A percentile compares a stretch with the other conserved stretches of the same genome.
phyloP scores from a whole-genome alignment of 1,140 invertebrate genomes.

The Callitettix versicolor region DNA sequence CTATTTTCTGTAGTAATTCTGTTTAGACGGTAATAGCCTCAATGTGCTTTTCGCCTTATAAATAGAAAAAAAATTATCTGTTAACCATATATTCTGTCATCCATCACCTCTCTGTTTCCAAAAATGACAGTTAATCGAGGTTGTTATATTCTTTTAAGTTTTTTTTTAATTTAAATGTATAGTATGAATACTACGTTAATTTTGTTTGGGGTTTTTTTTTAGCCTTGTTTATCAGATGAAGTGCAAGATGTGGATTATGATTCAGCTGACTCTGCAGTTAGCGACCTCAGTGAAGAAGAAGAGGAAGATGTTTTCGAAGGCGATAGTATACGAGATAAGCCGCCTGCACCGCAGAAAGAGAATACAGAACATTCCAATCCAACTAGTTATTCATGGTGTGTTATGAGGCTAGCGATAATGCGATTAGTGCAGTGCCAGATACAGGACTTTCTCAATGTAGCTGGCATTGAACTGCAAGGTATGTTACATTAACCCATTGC shows the following conservation, averaged over 20 bases:
- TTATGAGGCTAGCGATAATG: slow-evolving; percentile 81
- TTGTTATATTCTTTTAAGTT: no score
- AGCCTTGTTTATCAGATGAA: slow-evolving; percentile 54
- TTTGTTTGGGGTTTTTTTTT: slow-evolving; percentile 21
- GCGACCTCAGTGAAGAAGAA: slow-evolving; percentile 60
- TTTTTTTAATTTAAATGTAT: no score
- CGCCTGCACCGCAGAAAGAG: slow-evolving; percentile 32
- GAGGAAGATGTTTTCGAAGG: slow-evolving; percentile 68
- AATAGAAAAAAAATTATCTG: no score
- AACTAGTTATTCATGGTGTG: slow-evolving; percentile 80
- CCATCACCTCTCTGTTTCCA: no score
- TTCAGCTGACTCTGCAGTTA: slow-evolving; percentile 71
- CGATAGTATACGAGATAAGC: slow-evolving; percentile 39
- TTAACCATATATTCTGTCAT: no score
- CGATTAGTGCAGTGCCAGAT: slow-evolving; percentile 74
- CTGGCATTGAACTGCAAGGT: slow-evolving; percentile 88
- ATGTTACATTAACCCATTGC: slow-evolving; percentile 19
- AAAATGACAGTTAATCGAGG: no score
- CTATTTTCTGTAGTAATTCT: no score
- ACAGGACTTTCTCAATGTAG: slow-evolving; percentile 63
- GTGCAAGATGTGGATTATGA: slow-evolving; percentile 75
- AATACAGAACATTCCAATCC: slow-evolving; percentile 86
- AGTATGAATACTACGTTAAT: no score
- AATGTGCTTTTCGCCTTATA: no score
- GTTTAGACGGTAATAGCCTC: no score